Percentiles rank a stretch among this genome's conserved stretches.
Evolutionary conservation across 2,113 vertebrate species (phyloP).

Genomic region (Mobula birostris): DNA sequence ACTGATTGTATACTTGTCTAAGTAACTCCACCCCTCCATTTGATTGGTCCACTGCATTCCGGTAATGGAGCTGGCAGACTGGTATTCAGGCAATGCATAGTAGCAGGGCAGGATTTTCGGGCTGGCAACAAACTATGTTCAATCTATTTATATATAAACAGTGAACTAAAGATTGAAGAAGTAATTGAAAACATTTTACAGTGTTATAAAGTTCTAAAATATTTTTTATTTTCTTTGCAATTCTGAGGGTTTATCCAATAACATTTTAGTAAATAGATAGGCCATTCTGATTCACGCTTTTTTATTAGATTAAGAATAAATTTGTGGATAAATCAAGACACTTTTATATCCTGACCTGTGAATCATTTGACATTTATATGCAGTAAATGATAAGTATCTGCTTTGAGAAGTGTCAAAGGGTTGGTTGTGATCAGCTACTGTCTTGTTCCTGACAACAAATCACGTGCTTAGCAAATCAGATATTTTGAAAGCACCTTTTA

Average conservation of each 20-base stretch:
- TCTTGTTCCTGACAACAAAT: neutral
- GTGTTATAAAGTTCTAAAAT: neutral
- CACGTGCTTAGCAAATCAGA: neutral
- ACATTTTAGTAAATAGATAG: neutral
- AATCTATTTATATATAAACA: neutral
- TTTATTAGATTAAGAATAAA: neutral
- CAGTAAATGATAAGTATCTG: neutral
- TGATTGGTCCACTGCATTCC: neutral
- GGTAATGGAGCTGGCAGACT: neutral
- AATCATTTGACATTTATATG: neutral
- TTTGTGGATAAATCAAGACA: neutral
- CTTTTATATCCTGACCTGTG: neutral
- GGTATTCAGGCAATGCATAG: neutral
- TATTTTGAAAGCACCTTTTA: neutral
- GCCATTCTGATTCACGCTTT: neutral
- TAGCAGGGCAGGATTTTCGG: neutral
- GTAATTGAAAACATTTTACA: neutral
- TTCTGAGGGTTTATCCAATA: neutral
- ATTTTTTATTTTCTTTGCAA: neutral
- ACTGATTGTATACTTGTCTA: neutral
- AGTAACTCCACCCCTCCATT: neutral
- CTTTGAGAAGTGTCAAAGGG: conserved; percentile 3
- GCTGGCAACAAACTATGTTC: neutral
- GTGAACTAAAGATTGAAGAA: neutral
- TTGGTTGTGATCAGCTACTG: neutral